phyloP scores from a whole-genome alignment of 1,140 invertebrate genomes.

The Bombus difficillimus region DNA sequence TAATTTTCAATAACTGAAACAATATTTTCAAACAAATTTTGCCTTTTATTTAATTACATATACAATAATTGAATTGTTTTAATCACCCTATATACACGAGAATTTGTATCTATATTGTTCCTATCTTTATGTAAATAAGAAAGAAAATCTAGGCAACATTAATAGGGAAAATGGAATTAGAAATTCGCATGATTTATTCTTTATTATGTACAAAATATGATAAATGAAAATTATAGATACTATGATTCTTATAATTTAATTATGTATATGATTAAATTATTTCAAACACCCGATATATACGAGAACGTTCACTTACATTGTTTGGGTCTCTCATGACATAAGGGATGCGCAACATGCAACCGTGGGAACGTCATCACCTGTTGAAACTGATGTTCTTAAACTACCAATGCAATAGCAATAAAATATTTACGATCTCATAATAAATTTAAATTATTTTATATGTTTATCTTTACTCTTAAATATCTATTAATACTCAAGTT shows the following conservation, averaged over 20 bases:
- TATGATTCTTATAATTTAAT: background rate
- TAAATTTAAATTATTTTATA: background rate
- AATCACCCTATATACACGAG: background rate
- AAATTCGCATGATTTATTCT: background rate
- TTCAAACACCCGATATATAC: slow-evolving; percentile 28
- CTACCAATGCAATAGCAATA: background rate
- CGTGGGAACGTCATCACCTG: slow-evolving; percentile 44
- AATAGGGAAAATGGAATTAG: background rate
- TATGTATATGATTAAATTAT: background rate
- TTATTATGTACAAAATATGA: background rate
- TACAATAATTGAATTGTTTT: background rate
- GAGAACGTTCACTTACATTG: slow-evolving; percentile 73
- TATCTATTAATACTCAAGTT: background rate
- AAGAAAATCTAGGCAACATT: background rate
- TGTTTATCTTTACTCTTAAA: background rate
- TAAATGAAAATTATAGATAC: too few species aligned
- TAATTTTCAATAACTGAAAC: background rate
- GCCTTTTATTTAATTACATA: background rate
- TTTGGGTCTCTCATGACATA: slow-evolving; percentile 48
- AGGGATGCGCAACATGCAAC: slow-evolving; percentile 17
- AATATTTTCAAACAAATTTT: background rate
- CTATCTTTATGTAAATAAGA: background rate
- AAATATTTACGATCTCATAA: background rate
- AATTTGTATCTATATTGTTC: background rate
- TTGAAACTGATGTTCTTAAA: background rate